phyloP scores from a whole-genome alignment of 2,888 invertebrate species.

The Caenorhabditis wallacei region DNA sequence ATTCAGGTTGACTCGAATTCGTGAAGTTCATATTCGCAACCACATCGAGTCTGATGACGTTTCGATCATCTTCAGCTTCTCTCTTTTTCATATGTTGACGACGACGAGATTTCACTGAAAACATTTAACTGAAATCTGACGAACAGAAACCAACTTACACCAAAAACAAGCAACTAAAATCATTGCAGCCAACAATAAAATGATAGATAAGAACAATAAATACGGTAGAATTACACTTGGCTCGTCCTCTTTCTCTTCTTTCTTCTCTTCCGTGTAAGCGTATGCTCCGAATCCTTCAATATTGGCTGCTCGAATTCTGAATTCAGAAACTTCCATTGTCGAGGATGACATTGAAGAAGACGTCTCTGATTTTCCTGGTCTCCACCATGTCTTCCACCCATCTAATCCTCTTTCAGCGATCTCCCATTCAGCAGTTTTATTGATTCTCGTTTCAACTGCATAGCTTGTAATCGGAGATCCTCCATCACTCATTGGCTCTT shows the following conservation, averaged over 20 bases:
- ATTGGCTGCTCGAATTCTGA: conserved; percentile 82
- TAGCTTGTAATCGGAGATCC: conserved; percentile 80
- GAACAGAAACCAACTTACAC: too few relatives aligned
- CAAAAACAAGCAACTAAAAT: conserved; percentile 58
- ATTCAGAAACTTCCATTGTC: conserved; percentile 67
- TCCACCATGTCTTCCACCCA: conserved; percentile 77
- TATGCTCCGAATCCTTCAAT: conserved; percentile 82
- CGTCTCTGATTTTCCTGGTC: conserved; percentile 71
- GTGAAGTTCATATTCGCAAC: conserved; percentile 67
- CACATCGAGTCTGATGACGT: conserved; percentile 77
- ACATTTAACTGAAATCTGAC: background rate
- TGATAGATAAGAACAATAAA: conserved; percentile 45
- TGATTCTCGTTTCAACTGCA: conserved; percentile 79
- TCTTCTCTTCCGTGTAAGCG: conserved; percentile 68
- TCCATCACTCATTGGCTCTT: conserved; percentile 78
- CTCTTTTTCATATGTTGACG: conserved; percentile 56
- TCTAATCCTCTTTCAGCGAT: conserved; percentile 82
- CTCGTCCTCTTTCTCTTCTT: conserved; percentile 63
- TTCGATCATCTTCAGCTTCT: conserved; percentile 67
- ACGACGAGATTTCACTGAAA: conserved; percentile 64
- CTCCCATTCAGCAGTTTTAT: conserved; percentile 82
- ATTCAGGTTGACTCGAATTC: conserved; percentile 54
- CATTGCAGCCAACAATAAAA: conserved; percentile 54
- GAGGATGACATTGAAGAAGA: conserved; percentile 36
- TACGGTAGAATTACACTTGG: conserved; percentile 44